These are phyloP conservation scores for Prosapia bicincta DNA, from an alignment of 2,888 invertebrate genomes.

Conservation along the genomic window DNA sequence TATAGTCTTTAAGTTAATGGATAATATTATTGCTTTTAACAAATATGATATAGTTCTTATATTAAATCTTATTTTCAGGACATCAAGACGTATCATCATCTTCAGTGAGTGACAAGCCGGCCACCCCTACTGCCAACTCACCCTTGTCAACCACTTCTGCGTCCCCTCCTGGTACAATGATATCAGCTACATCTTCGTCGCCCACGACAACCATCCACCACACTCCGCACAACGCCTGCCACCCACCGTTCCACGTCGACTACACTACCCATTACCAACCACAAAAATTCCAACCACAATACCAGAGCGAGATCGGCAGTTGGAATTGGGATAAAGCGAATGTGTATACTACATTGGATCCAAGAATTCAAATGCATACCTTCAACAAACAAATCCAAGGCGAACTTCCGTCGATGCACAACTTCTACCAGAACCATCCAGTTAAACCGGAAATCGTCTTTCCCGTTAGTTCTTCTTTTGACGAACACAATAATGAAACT, in stretches of 20 bases:
- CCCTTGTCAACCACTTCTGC: constrained; percentile 27
- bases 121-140: constrained; percentile 25
- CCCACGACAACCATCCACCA: constrained; percentile 21
- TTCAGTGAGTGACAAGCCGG: constrained; percentile 24
- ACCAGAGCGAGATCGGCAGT: neutral
- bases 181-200: constrained; percentile 1
- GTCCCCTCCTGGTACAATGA: constrained; percentile 4
- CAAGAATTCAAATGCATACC: neutral
- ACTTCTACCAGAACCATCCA: neutral
- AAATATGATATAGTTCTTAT: no score
- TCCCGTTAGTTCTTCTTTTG: neutral
- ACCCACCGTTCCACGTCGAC: neutral
- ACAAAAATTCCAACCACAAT: neutral
- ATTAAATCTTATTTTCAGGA: no score
- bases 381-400: neutral
- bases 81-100: constrained; percentile 32
- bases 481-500: neutral
- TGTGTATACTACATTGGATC: neutral
- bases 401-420: neutral
- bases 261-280: neutral
- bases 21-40: no score
- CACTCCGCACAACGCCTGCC: constrained; percentile 9
- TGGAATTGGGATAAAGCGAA: neutral
- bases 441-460: neutral
- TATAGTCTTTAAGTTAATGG: no score